Conservation (phyloP, 2,888 invertebrate species). For the Zygogramma bicolorata region DNA sequence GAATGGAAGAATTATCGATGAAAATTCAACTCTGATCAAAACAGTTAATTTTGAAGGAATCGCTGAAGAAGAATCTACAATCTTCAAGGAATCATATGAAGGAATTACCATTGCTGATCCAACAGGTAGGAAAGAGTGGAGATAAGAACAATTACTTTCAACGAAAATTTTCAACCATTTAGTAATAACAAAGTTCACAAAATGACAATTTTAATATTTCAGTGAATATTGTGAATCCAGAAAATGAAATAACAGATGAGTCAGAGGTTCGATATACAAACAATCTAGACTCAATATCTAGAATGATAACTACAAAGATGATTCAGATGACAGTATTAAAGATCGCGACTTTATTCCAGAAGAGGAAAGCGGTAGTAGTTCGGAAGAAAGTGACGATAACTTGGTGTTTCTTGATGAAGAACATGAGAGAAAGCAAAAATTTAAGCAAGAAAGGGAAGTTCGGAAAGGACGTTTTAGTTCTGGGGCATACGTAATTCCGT, state of each 20-base stretch:
- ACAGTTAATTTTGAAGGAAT: slow-evolving; percentile 18
- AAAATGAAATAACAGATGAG: not conserved
- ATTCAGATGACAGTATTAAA: slow-evolving; percentile 32
- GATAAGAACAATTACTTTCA: not conserved
- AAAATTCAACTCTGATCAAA: not conserved
- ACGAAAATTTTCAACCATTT: not conserved
- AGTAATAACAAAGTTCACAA: not conserved
- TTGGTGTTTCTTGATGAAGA: not conserved
- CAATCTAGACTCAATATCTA: not conserved
- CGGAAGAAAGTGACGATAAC: slow-evolving; percentile 10
- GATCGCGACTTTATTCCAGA: slow-evolving; percentile 33
- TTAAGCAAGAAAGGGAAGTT: slow-evolving; percentile 18
- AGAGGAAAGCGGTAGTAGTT: slow-evolving; percentile 31
- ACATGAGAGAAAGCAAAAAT: slow-evolving; percentile 14
- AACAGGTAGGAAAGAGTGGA: not conserved
- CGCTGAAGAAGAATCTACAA: slow-evolving; percentile 28
- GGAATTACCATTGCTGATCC: not conserved
- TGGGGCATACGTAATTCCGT: too few relatives aligned
- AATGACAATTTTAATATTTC: not conserved
- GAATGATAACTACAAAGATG: not conserved
- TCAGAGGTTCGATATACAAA: not conserved
- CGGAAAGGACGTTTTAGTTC: slow-evolving; percentile 31
- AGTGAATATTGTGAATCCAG: too few relatives aligned
- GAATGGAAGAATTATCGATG: slow-evolving; percentile 16
- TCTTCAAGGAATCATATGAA: slow-evolving; percentile 18